Conservation (phyloP, 2,113 vertebrate genomes). For the Triplophysa tibetana region DNA sequence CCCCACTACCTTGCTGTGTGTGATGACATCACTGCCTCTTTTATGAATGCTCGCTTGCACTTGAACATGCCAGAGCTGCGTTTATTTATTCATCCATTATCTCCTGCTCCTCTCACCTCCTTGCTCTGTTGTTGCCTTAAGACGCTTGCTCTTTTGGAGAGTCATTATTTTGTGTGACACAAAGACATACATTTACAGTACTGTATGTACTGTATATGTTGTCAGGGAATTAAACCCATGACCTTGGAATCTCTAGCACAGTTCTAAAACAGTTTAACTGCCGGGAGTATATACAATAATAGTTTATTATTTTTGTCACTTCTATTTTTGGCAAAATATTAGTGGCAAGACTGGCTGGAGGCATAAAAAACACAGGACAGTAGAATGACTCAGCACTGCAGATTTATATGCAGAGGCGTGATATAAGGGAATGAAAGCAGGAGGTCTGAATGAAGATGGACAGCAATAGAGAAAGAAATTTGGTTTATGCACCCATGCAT, state of each 20-base stretch:
- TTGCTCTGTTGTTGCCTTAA: too few species aligned
- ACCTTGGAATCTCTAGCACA: too few species aligned
- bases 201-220: too few species aligned
- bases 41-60: constrained; percentile 71
- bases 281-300: too few species aligned
- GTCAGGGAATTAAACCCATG: too few species aligned
- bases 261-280: too few species aligned
- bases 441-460: background rate
- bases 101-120: background rate
- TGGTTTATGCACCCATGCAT: background rate
- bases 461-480: background rate
- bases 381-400: constrained; percentile 45
- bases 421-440: background rate
- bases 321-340: background rate
- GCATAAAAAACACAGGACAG: constrained; percentile 7
- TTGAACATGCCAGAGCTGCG: constrained; percentile 29
- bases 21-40: constrained; percentile 83
- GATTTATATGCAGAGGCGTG: constrained; percentile 4
- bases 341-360: background rate
- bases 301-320: background rate
- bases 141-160: too few species aligned
- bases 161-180: too few species aligned
- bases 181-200: too few species aligned
- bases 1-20: constrained; percentile 50
- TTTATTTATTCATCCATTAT: constrained; percentile 1